Percentiles rank a stretch among this genome's conserved stretches.
These are phyloP conservation scores for Raja brachyura DNA, from an alignment of 2,113 vertebrate species.

Conservation along the genomic window DNA sequence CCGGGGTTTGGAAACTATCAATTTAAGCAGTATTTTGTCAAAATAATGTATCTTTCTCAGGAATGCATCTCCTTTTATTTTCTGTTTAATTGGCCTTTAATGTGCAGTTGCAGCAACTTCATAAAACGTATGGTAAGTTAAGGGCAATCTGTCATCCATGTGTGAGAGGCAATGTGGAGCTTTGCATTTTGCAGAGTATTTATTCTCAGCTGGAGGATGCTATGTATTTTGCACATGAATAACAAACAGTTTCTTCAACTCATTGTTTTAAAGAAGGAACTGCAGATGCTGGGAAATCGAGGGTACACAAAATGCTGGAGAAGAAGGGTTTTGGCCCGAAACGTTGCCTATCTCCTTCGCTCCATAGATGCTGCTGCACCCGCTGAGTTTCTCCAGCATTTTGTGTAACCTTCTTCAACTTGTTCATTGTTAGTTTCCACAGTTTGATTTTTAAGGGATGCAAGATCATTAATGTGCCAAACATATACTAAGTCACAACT, in stretches of 20 bases:
- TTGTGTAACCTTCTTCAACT: neutral
- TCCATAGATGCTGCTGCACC: too few species aligned
- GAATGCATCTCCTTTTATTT: neutral
- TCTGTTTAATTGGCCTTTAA: neutral
- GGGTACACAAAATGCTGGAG: too few species aligned
- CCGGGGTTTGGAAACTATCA: neutral
- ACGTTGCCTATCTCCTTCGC: too few species aligned
- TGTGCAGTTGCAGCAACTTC: neutral
- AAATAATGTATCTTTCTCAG: neutral
- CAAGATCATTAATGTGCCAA: too few species aligned
- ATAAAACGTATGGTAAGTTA: neutral
- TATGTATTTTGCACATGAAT: neutral
- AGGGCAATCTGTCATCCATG: neutral
- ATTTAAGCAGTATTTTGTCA: neutral
- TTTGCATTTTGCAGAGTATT: neutral
- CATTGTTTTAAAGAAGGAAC: too few species aligned
- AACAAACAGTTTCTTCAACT: neutral
- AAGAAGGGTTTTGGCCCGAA: too few species aligned
- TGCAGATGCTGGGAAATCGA: too few species aligned
- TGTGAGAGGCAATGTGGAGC: neutral
- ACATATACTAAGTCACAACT: too few species aligned
- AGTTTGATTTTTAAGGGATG: neutral
- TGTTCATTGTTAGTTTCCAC: neutral
- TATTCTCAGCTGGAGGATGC: neutral
- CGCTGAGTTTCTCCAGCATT: too few species aligned